A percentile compares a stretch with the other conserved stretches of the same genome.
These are phyloP conservation scores for Perodicticus potto DNA, from an alignment of 2,797 vertebrate genomes.

Conservation along the genomic window DNA sequence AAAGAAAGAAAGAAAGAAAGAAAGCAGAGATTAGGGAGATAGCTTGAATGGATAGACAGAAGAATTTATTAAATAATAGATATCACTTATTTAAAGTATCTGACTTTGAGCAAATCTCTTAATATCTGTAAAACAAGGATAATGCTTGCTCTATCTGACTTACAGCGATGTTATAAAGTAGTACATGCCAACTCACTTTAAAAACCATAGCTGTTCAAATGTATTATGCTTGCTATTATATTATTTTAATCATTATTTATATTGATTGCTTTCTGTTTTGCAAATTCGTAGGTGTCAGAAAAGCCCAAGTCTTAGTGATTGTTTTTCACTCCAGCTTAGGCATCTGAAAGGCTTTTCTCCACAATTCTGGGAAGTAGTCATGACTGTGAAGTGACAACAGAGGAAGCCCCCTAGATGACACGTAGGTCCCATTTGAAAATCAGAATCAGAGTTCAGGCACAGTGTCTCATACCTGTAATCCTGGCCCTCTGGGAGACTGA, in stretches of 20 bases:
- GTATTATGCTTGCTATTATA: neutral
- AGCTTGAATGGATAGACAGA: neutral
- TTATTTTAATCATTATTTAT: conserved; percentile 34
- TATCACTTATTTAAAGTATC: conserved; percentile 33
- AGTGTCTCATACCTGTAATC: too few relatives aligned
- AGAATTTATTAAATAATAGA: conserved; percentile 29
- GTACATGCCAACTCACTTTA: conserved; percentile 25
- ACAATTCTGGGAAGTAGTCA: neutral
- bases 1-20: too few relatives aligned
- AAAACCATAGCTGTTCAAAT: conserved; percentile 26
- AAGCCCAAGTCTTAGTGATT: conserved; percentile 22
- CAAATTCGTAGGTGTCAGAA: conserved; percentile 39
- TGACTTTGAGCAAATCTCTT: neutral
- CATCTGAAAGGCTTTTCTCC: neutral
- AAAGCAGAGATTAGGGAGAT: conserved; percentile 45
- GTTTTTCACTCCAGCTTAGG: conserved; percentile 47
- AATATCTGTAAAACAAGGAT: neutral
- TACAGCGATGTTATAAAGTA: neutral
- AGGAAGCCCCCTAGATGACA: neutral
- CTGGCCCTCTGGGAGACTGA: too few relatives aligned
- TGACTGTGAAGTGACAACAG: conserved; percentile 29
- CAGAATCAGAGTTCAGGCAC: neutral
- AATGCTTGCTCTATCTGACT: neutral
- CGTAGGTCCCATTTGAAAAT: neutral
- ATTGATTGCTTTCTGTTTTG: conserved; percentile 55